Conservation (phyloP, 2,888 invertebrate genomes). For the Bedellia somnulentella region DNA sequence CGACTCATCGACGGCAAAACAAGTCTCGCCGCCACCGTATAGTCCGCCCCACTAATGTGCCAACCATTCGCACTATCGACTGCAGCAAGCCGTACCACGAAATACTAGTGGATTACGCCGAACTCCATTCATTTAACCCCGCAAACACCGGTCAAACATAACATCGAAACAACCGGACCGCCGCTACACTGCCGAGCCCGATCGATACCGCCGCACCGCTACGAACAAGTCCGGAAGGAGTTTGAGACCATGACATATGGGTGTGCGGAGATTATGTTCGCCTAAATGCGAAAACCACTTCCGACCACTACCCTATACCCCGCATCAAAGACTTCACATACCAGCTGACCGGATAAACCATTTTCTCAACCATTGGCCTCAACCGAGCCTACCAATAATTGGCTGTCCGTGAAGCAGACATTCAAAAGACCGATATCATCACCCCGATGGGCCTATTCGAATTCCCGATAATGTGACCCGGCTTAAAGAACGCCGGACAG, state of each 20-base stretch:
- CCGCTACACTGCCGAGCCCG: constrained; percentile 1
- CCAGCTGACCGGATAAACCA: constrained; percentile 7
- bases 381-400: constrained; percentile 12
- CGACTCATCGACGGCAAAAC: constrained; percentile 1
- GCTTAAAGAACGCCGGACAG: constrained; percentile 5
- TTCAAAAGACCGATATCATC: constrained; percentile 14
- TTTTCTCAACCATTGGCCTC: constrained; percentile 11
- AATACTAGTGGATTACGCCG: constrained; percentile 3
- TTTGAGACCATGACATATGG: constrained; percentile 2
- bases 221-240: background rate
- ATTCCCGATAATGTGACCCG: constrained; percentile 5
- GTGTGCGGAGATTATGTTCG: constrained; percentile 6
- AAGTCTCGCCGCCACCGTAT: no score
- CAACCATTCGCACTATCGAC: no score
- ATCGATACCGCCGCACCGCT: background rate
- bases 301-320: constrained; percentile 6
- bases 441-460: constrained; percentile 26
- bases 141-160: constrained; percentile 1
- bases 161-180: constrained; percentile 4
- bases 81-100: constrained; percentile 3
- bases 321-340: constrained; percentile 10
- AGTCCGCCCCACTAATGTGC: no score
- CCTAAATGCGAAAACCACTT: constrained; percentile 6
- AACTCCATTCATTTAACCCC: background rate
- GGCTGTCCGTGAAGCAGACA: constrained; percentile 7